Base-by-base conservation (phyloP, 2,797 vertebrate genomes). In the Atherinosoma microstoma region DNA sequence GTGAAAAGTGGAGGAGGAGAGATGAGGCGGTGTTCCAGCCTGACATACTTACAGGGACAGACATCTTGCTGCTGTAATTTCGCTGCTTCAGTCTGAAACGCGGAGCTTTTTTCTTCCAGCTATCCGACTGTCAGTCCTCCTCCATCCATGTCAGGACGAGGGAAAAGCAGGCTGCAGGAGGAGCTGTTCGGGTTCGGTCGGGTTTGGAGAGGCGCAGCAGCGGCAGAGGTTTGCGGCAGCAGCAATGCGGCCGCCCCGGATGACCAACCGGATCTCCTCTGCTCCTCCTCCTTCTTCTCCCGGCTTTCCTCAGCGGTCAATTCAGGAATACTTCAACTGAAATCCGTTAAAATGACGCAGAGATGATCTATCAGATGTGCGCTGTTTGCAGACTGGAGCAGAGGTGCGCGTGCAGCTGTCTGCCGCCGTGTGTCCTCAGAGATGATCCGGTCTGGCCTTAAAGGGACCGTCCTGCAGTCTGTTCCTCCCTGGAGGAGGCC, bases 1-100 rank as follows among this genome's bases (percentile, higher is more conserved):
- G 40, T 42, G 16, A 42, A 42, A 42, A 42, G 40, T 42, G 40
- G 6, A 18, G 35, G 35, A 36, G 35, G 35, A 36, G 35, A 36
- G 40, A 42, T 18, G 42, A 20, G 18, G 18, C 3, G 42, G 18
- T 45, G 42, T 42, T 42, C 40, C 40, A 36, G 70, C 53, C 57
- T 47, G 51, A 12, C 27, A 80, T 85, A 93, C 94, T 94, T 75
- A 95, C 94, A 80, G 94, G 93, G 62, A 95, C 91, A 87, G 94
- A 94, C 94, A 95, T 95, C 13, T 87, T 90, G 84, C 67, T 58
- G 79, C 58, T 27, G 78, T 72, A 62, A 69, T 1, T 20, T 64
- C 59, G 30, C 61, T 71, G 35, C 53, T 51, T 24, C 49, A 4
- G 49, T 20, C 22, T 22, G n/a, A 49, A 22, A 51, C 49, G 11